Conservation (phyloP, 2,797 vertebrate species). For the Tragelaphus eurycerus region DNA sequence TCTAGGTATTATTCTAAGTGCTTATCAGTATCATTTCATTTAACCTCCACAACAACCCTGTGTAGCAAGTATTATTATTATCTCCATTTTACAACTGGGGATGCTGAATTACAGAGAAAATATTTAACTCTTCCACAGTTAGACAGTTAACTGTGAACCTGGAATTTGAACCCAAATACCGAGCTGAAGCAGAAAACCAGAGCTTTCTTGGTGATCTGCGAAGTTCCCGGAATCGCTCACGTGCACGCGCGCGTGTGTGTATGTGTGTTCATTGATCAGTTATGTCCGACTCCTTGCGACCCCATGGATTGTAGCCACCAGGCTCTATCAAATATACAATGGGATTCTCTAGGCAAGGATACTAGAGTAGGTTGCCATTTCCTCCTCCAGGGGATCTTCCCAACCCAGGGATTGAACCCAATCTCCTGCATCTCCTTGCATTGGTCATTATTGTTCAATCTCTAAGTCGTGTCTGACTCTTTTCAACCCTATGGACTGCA, state of each 20-base stretch:
- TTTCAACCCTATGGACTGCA: background rate
- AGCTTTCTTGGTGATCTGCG: background rate
- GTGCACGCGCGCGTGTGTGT: fast-evolving
- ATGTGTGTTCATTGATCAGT: background rate
- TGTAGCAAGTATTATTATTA: background rate
- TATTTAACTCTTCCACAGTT: background rate
- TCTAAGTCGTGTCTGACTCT: background rate
- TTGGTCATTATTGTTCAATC: background rate
- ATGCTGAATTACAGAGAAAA: background rate
- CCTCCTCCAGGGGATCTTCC: background rate
- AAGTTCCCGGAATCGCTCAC: background rate
- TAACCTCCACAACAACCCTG: background rate
- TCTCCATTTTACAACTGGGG: background rate
- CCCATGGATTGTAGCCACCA: background rate
- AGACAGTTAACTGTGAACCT: background rate
- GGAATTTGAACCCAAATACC: background rate
- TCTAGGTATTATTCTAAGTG: background rate
- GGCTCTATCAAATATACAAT: background rate
- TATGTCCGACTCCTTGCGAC: fast-evolving
- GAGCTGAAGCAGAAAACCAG: background rate
- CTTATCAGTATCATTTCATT: background rate
- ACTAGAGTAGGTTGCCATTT: background rate
- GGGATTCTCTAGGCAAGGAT: background rate
- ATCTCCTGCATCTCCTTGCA: background rate
- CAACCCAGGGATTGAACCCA: background rate